Base-by-base conservation (phyloP, 2,797 vertebrate genomes). In the Mastacembelus armatus region DNA sequence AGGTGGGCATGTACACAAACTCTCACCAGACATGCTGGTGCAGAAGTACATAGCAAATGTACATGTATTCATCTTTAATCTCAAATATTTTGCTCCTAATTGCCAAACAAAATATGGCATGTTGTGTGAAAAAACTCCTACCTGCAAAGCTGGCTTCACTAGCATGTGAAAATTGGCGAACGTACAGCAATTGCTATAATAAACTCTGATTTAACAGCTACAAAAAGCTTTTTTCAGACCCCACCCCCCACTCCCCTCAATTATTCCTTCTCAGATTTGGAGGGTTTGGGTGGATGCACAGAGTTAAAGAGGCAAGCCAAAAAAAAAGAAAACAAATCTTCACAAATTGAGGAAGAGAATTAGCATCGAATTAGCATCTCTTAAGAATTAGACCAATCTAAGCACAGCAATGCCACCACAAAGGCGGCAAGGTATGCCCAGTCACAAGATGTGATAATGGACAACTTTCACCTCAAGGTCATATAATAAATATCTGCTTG, bases 401-500 rank as follows among this genome's bases (percentile, higher is more conserved):
- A 91, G 89, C 74, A 85, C 74, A 83, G 71, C 56, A 48, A 51
- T 43, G n/a, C 35, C 56, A 19, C 26, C 33, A 51, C 5, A 0
- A 11, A 74, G 56, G 44, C 60, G 61, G 42, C 29, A 47, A 67
- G 65, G 62, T 77, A 77, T 24, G 79, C 52, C 71, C 5, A 21
- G 68, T 71, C n/a, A n/a, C n/a, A 47, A 69, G 74, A 83, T 71
- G 77, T 67, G 48, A 81, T 80, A 83, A 89, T 71, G 55, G 81
- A 79, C 73, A 75, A 47, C 55, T 84, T 73, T 80, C 62, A 85
- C 84, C 86, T 86, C 18, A 8, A 81, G 81, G 81, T 88, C 84
- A 76, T 88, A 80, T 79, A 92, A 90, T 83, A 90, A 90, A 91
- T 77, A 92, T 85, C 79, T 76, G 55, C 42, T 55, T 22, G 11